Conservation (phyloP, 1,140 invertebrate species). For the Papilio polyxenes region DNA sequence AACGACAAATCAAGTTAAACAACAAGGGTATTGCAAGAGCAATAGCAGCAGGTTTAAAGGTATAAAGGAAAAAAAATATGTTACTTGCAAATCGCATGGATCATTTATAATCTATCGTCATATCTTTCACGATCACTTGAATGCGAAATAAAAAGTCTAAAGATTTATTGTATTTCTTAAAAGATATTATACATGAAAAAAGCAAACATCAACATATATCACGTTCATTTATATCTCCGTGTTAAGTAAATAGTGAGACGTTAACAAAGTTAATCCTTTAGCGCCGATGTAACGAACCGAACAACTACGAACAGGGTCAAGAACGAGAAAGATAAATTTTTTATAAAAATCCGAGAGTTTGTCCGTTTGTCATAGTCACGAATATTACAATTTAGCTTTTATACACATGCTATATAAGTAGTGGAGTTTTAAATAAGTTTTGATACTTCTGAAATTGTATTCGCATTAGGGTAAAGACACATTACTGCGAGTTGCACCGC, state of each 20-base stretch:
- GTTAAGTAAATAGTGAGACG: slow-evolving; percentile 19
- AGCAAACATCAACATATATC: not conserved
- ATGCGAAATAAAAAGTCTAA: not conserved
- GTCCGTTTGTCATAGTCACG: not conserved
- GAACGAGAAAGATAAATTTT: not conserved
- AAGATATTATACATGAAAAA: not conserved
- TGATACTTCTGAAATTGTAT: too few relatives aligned
- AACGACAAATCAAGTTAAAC: too few relatives aligned
- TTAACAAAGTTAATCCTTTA: slow-evolving; percentile 30
- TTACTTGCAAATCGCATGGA: too few relatives aligned
- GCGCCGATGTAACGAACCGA: slow-evolving; percentile 27
- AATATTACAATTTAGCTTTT: not conserved
- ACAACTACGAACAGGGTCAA: not conserved
- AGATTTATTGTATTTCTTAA: not conserved
- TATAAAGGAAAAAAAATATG: too few relatives aligned
- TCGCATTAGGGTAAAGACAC: too few relatives aligned
- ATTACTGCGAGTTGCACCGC: too few relatives aligned
- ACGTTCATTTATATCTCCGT: slow-evolving; percentile 11
- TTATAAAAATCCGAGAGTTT: not conserved
- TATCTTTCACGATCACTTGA: too few relatives aligned
- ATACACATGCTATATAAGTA: too few relatives aligned
- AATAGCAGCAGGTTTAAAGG: too few relatives aligned
- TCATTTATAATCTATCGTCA: too few relatives aligned
- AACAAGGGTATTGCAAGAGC: too few relatives aligned
- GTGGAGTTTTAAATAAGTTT: too few relatives aligned